Conservation (phyloP, 2,888 invertebrate species). For the Hymenopus coronatus region DNA sequence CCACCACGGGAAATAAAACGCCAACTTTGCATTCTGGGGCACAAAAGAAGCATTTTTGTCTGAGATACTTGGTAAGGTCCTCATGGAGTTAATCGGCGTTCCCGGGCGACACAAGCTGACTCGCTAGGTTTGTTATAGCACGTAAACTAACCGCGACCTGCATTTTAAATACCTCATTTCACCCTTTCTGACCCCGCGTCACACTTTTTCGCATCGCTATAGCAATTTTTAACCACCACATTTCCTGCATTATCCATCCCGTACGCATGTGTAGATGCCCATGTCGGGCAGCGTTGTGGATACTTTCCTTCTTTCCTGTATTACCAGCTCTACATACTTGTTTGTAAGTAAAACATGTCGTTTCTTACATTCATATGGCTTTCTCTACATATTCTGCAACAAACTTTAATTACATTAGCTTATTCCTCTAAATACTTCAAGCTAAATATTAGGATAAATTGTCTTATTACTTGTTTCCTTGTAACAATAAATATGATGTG, state of each 20-base stretch:
- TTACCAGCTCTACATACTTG: too few species aligned
- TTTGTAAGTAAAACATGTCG: too few species aligned
- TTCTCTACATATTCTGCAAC: too few species aligned
- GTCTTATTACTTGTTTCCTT: too few species aligned
- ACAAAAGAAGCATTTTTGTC: not conserved
- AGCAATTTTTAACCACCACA: slow-evolving; percentile 8
- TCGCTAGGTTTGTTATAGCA: not conserved
- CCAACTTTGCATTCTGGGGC: not conserved
- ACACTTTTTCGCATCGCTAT: not conserved
- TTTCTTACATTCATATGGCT: too few species aligned
- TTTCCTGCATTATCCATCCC: not conserved
- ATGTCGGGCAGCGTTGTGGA: too few species aligned
- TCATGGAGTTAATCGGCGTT: not conserved
- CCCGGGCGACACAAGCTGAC: not conserved
- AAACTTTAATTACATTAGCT: too few species aligned
- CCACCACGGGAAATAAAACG: not conserved
- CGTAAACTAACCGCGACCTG: slow-evolving; percentile 11
- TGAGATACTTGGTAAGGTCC: not conserved
- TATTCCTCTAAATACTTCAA: too few species aligned
- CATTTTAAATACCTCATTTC: slow-evolving; percentile 17
- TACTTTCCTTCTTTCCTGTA: too few species aligned
- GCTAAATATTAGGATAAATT: too few species aligned
- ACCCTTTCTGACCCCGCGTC: not conserved
- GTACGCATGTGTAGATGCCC: not conserved
- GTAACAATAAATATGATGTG: too few species aligned